These are phyloP conservation scores for Coelopa frigida DNA, from an alignment of 1,140 invertebrate species.

Conservation along the genomic window DNA sequence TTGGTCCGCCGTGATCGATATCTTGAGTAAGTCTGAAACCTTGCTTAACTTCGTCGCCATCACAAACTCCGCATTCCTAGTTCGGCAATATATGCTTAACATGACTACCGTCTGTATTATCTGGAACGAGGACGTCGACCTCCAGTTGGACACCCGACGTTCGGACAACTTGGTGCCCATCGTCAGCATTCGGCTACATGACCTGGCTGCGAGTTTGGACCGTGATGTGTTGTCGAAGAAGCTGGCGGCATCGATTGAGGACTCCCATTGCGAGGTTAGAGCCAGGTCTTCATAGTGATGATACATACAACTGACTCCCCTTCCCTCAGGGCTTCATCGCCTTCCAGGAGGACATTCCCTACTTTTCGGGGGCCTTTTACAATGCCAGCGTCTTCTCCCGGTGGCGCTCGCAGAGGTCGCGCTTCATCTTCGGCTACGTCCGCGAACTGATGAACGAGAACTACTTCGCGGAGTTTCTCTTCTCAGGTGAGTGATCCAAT, in stretches of 20 bases:
- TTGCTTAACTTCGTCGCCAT: not conserved
- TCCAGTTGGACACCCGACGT: constrained; percentile 10
- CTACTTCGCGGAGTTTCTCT: constrained; percentile 16
- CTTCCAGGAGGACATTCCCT: constrained; percentile 30
- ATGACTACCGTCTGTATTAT: constrained; percentile 28
- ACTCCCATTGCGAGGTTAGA: constrained; percentile 32
- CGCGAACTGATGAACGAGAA: constrained; percentile 14
- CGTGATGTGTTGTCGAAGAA: constrained; percentile 22
- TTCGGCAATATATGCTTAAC: constrained; percentile 22
- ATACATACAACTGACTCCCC: constrained; percentile 13
- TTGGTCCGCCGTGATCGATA: constrained; percentile 26
- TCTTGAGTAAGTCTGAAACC: constrained; percentile 22
- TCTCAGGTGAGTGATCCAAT: constrained; percentile 19
- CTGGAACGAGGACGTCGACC: constrained; percentile 16
- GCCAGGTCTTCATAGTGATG: constrained; percentile 25
- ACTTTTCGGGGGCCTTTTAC: constrained; percentile 25
- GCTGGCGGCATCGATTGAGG: constrained; percentile 26
- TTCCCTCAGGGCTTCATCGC: constrained; percentile 25
- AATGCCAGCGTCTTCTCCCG: constrained; percentile 28
- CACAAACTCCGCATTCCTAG: constrained; percentile 12
- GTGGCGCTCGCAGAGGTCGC: constrained; percentile 29
- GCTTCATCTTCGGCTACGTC: constrained; percentile 31
- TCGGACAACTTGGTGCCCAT: constrained; percentile 10
- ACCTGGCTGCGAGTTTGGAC: constrained; percentile 12
- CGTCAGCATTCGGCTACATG: constrained; percentile 19